Conservation (phyloP, 2,113 vertebrate species). For the Callipepla californica region DNA sequence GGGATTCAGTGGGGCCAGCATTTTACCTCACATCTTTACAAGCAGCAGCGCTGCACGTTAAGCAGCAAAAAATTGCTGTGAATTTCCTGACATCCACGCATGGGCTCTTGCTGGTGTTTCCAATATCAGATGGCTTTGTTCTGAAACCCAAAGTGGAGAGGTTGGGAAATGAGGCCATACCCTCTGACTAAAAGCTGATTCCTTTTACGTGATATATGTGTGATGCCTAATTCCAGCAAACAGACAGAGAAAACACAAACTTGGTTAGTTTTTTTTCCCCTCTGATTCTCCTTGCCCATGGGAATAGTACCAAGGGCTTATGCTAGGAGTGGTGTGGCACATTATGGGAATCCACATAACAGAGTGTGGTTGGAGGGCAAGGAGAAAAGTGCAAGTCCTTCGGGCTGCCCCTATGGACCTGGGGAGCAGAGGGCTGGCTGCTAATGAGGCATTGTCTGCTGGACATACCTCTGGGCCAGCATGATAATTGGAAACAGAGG, state of each 20-base stretch:
- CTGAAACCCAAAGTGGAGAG: slow-evolving; percentile 12
- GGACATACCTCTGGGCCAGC: slow-evolving; percentile 75
- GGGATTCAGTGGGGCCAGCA: slow-evolving; percentile 38
- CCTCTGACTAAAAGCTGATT: not conserved
- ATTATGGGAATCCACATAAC: not conserved
- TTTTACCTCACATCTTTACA: slow-evolving; percentile 59
- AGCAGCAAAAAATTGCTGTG: slow-evolving; percentile 40
- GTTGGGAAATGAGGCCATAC: not conserved
- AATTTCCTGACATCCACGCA: slow-evolving; percentile 36
- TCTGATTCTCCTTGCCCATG: not conserved
- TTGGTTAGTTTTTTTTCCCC: not conserved
- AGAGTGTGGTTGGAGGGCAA: fast-evolving
- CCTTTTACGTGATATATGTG: not conserved
- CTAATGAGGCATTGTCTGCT: slow-evolving; percentile 75
- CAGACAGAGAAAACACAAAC: not conserved
- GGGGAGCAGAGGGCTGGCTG: slow-evolving; percentile 57
- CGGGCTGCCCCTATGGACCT: not conserved
- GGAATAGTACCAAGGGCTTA: not conserved
- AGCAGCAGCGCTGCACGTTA: slow-evolving; percentile 19
- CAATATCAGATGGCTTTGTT: not conserved
- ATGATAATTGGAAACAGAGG: slow-evolving; percentile 86
- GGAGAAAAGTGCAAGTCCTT: not conserved
- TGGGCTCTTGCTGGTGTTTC: not conserved
- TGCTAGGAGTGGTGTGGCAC: not conserved
- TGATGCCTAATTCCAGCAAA: not conserved